Conservation (phyloP, 53 echinoderm and acorn worm genomes). For the Stichopus horrens region DNA sequence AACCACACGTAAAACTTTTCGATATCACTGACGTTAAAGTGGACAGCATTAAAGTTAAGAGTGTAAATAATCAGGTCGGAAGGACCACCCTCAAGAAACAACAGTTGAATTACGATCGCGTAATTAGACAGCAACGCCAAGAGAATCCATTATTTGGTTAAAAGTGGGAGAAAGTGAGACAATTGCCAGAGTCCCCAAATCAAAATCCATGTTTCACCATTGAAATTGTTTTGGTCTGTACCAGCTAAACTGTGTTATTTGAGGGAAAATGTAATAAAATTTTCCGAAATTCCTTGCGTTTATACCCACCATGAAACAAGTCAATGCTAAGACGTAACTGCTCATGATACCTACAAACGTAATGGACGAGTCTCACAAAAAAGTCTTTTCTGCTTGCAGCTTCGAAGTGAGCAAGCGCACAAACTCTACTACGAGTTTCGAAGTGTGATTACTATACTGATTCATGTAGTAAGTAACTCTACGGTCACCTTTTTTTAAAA, state of each 20-base stretch:
- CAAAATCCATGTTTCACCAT: no score
- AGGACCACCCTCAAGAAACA: background rate
- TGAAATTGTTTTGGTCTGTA: no score
- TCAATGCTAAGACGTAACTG: no score
- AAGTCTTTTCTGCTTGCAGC: constrained; percentile 30
- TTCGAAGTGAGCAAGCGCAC: constrained; percentile 40
- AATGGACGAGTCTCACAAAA: constrained; percentile 32
- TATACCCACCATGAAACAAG: no score
- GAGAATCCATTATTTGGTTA: background rate
- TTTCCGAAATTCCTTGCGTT: no score
- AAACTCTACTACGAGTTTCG: constrained; percentile 40
- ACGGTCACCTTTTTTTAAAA: constrained; percentile 20
- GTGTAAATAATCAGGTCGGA: constrained; percentile 2
- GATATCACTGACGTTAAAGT: background rate
- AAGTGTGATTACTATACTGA: constrained; percentile 37
- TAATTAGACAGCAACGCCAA: constrained; percentile 4
- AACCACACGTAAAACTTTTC: background rate
- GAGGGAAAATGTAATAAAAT: no score
- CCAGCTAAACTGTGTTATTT: no score
- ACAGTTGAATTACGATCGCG: background rate
- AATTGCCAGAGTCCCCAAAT: no score
- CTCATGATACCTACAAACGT: background rate
- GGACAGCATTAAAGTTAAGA: constrained; percentile 1
- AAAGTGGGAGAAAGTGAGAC: background rate
- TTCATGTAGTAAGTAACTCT: background rate